phyloP scores from a whole-genome alignment of 1,140 invertebrate species.

The Adoxophyes honmai region DNA sequence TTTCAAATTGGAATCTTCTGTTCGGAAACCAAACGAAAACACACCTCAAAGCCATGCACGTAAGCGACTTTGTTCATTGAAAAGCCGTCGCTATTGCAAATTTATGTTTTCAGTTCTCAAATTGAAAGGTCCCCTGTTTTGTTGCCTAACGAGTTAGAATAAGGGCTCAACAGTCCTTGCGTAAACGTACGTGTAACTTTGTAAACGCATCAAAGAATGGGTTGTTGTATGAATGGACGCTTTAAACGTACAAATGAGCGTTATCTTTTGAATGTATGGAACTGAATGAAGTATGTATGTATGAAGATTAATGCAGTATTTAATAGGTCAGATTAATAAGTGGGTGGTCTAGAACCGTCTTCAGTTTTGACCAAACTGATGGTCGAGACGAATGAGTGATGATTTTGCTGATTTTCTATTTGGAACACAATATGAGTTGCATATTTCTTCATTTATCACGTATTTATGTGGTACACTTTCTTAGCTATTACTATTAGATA shows the following conservation, averaged over 20 bases:
- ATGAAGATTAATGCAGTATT: conserved; percentile 12
- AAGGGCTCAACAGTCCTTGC: conserved; percentile 4
- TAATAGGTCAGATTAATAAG: conserved; percentile 13
- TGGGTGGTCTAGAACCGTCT: conserved; percentile 12
- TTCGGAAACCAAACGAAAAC: conserved; percentile 18
- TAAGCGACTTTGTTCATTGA: conserved; percentile 1
- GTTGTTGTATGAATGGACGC: conserved; percentile 61
- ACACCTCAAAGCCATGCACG: conserved; percentile 22
- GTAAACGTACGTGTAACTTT: conserved; percentile 17
- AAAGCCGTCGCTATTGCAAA: conserved; percentile 17
- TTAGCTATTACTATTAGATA: too few relatives aligned
- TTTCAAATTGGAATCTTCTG: conserved; percentile 31
- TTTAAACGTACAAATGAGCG: conserved; percentile 62
- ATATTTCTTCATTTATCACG: too few relatives aligned
- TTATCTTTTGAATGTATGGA: conserved; percentile 36
- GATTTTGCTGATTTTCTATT: too few relatives aligned
- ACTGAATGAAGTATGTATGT: conserved; percentile 26
- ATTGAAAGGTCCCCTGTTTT: conserved; percentile 22
- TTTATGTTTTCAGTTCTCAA: conserved; percentile 19
- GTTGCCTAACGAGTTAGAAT: conserved; percentile 18
- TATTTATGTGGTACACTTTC: too few relatives aligned
- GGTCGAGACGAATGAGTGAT: too few relatives aligned
- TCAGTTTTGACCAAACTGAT: not conserved
- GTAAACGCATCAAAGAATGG: conserved; percentile 49
- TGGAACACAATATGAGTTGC: too few relatives aligned